phyloP scores from a whole-genome alignment of 2,888 invertebrate species.

The Caenorhabditis auriculariae region DNA sequence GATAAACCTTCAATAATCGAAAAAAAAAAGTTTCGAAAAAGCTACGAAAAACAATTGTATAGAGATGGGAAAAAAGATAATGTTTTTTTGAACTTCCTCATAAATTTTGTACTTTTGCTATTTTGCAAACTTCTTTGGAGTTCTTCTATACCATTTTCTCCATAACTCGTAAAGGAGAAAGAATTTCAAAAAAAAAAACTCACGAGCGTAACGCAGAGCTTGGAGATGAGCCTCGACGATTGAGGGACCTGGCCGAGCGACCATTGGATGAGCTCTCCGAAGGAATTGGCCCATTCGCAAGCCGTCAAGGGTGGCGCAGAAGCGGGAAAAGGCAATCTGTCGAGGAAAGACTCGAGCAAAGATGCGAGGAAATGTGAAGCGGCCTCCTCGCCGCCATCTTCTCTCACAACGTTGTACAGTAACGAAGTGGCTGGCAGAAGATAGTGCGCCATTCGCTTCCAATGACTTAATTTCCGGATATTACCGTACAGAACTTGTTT shows the following conservation, averaged over 20 bases:
- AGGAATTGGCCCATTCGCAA: slow-evolving; percentile 9
- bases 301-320: slow-evolving; percentile 2
- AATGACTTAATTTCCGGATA: slow-evolving; percentile 11
- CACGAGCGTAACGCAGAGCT: too few relatives aligned
- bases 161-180: too few relatives aligned
- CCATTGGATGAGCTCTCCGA: slow-evolving; percentile 13
- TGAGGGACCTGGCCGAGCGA: slow-evolving; percentile 1
- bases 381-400: slow-evolving; percentile 1
- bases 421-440: slow-evolving; percentile 18
- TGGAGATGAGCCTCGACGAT: too few relatives aligned
- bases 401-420: slow-evolving; percentile 8
- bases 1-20: neutral
- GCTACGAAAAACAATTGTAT: neutral
- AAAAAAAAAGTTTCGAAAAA: neutral
- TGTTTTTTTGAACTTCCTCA: neutral
- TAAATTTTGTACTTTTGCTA: too few relatives aligned
- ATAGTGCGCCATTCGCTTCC: slow-evolving; percentile 15
- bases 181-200: too few relatives aligned
- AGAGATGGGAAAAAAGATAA: neutral
- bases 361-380: slow-evolving; percentile 4
- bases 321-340: slow-evolving; percentile 25
- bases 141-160: neutral
- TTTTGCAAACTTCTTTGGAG: too few relatives aligned
- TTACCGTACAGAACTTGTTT: neutral
- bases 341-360: slow-evolving; percentile 21